Percentiles rank a stretch among this genome's conserved stretches.
Evolutionary conservation across 2,113 vertebrate species (phyloP).

Genomic region (Zapornia atra): DNA sequence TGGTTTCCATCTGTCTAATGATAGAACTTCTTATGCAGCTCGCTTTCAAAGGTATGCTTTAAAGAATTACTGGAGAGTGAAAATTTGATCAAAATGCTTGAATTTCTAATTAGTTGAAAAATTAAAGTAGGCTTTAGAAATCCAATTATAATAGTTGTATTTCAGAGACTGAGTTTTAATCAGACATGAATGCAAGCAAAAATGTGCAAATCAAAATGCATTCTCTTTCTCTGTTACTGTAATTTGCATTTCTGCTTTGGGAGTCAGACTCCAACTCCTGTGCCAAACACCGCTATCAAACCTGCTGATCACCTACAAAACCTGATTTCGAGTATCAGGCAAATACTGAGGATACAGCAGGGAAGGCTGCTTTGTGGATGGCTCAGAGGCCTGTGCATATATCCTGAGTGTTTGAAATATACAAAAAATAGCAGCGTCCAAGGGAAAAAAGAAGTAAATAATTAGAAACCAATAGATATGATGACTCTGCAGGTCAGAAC

Average conservation of each 20-base stretch:
- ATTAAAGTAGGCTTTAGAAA: not conserved
- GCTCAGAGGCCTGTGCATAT: not conserved
- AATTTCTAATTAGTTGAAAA: not conserved
- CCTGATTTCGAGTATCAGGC: not conserved
- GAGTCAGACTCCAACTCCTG: not conserved
- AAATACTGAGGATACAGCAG: not conserved
- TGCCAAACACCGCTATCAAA: not conserved
- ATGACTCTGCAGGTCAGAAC: not conserved
- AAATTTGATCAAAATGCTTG: not conserved
- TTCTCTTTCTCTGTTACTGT: not conserved
- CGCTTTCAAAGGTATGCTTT: not conserved
- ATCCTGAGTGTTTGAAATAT: not conserved
- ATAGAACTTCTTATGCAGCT: not conserved
- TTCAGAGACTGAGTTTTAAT: not conserved
- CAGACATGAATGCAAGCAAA: not conserved
- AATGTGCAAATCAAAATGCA: not conserved
- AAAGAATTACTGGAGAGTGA: slow-evolving; percentile 45
- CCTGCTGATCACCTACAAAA: not conserved
- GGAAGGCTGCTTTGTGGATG: not conserved
- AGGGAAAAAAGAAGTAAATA: not conserved
- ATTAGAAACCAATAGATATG: not conserved
- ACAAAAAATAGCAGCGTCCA: not conserved
- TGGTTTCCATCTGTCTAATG: not conserved
- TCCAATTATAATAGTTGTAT: not conserved
- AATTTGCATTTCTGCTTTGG: not conserved